Conservation (phyloP, 2,797 vertebrate species). For the Glyptemys insculpta region DNA sequence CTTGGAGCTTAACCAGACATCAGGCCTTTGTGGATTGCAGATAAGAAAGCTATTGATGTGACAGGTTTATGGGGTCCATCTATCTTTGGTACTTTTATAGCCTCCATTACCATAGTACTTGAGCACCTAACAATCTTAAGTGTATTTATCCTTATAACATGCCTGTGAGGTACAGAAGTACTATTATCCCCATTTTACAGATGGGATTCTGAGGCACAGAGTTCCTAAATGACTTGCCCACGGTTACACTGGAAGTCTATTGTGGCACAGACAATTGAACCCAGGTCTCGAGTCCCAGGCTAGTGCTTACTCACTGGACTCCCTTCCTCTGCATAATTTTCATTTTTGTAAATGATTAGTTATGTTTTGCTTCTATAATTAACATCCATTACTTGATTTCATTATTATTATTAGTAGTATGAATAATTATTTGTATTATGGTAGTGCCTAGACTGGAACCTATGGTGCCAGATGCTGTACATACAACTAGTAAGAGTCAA, state of each 20-base stretch:
- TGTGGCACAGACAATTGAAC: not conserved
- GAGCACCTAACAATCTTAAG: not conserved
- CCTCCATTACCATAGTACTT: not conserved
- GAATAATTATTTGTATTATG: no score
- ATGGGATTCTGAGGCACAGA: no score
- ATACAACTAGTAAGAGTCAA: no score
- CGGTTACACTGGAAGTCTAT: no score
- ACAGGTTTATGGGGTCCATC: not conserved
- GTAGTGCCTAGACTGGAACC: no score
- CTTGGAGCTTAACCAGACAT: no score
- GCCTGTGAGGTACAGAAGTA: no score
- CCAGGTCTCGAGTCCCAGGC: not conserved
- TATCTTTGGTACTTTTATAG: not conserved
- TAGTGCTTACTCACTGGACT: not conserved
- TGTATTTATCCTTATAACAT: not conserved
- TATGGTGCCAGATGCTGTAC: no score
- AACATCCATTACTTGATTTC: not conserved
- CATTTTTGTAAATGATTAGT: not conserved
- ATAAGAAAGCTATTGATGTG: not conserved
- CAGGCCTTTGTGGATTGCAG: no score
- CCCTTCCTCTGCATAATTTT: not conserved
- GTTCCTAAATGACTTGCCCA: no score
- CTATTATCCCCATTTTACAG: no score
- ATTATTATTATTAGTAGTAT: no score
- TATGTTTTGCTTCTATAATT: not conserved